phyloP scores from a whole-genome alignment of 2,797 vertebrate genomes.

The Crocodylus rhombifer region DNA sequence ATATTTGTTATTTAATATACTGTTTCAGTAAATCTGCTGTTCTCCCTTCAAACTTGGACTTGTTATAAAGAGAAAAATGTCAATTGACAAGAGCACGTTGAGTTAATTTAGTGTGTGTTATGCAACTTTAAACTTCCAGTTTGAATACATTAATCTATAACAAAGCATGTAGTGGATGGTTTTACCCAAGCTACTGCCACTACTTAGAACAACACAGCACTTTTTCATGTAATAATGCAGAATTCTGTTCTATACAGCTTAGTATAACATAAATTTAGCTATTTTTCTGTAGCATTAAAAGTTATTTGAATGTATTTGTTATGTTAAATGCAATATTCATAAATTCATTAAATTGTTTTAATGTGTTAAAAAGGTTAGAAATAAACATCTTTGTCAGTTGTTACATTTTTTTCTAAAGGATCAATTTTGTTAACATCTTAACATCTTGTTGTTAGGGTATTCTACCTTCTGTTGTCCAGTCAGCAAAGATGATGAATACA shows the following conservation, averaged over 20 bases:
- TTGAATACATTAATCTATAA: constrained; percentile 9
- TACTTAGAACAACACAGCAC: background rate
- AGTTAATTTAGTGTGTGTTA: background rate
- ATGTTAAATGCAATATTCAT: background rate
- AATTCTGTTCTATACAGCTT: background rate
- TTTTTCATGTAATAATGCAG: background rate
- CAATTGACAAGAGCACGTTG: background rate
- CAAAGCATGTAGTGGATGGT: background rate
- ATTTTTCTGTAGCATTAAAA: background rate
- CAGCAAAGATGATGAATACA: background rate
- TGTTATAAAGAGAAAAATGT: background rate
- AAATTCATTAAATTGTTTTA: background rate
- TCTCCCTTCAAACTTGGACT: background rate
- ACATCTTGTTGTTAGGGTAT: background rate
- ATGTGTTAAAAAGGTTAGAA: background rate
- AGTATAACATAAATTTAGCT: background rate
- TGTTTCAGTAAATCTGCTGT: constrained; percentile 4
- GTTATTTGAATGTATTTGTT: background rate
- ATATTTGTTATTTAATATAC: background rate
- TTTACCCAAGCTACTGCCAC: background rate
- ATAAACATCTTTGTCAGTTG: constrained; percentile 25
- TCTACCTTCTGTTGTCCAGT: background rate
- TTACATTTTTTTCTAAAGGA: background rate
- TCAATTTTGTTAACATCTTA: background rate
- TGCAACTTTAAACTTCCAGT: background rate